These are phyloP conservation scores for Epinephelus malabaricus DNA, from an alignment of 2,797 vertebrate species.

Conservation along the genomic window DNA sequence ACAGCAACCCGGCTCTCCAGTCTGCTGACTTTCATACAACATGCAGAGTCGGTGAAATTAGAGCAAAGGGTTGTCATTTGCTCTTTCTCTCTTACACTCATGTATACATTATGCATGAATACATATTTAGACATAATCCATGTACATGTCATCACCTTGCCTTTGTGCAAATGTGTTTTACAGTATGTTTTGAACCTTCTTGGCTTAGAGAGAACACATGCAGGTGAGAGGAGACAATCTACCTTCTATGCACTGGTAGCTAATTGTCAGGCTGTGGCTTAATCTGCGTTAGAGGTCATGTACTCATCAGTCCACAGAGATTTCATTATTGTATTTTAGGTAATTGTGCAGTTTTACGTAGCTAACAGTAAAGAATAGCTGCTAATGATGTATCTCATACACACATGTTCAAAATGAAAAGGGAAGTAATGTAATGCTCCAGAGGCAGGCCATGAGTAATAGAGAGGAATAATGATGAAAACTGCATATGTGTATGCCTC, in stretches of 20 bases:
- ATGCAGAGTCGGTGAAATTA: neutral
- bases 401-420: neutral
- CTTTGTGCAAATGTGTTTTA: constrained; percentile 5
- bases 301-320: neutral
- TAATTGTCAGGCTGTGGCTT: constrained; percentile 20
- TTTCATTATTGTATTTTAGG: constrained; percentile 3
- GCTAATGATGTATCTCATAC: constrained; percentile 24
- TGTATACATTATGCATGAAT: constrained; percentile 15
- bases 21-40: constrained; percentile 4
- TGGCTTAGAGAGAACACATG: neutral
- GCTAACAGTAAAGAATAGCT: neutral
- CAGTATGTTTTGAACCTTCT: neutral
- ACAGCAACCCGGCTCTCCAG: neutral
- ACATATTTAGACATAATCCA: constrained; percentile 19
- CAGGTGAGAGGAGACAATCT: constrained; percentile 7
- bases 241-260: neutral
- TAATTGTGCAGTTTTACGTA: neutral
- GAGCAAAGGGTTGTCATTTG: neutral
- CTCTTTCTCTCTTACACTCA: neutral
- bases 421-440: neutral
- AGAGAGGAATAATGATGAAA: constrained; percentile 21
- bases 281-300: constrained; percentile 3
- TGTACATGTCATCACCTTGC: constrained; percentile 16
- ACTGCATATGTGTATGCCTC: constrained; percentile 9
- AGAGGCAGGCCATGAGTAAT: neutral